Evolutionary conservation across 2,113 vertebrate genomes (phyloP), one percentile per base, ranked within the genome.

Genomic region (Leucopternis melanops): DNA sequence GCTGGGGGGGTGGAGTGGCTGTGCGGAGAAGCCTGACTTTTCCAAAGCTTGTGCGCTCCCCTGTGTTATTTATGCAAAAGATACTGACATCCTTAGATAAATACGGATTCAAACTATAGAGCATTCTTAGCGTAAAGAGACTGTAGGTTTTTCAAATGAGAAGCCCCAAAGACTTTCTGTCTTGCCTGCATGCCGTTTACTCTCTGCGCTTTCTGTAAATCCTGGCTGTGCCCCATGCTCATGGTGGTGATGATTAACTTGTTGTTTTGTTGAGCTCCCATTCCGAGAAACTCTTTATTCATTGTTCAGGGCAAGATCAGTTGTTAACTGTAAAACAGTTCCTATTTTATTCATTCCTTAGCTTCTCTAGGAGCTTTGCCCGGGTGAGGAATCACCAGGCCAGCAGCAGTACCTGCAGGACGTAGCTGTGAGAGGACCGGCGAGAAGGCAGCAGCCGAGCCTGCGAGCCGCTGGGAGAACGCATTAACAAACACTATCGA

Each of bases 121-220:
- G 10, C 8, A 22, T 81, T 74, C 57, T 75, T 90, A 59, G 38
- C 18, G 6, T 2, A 3, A 52, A 38, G 40, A 58, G 40, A 3
- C 36, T 52, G 49, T 36, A 22, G 1, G 8, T 6, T 40, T 94
- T 89, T 65, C 62, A 57, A 10, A 69, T 42, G 16, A 73, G 40
- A 71, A 73, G 25, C 27, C 50, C 23, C 5, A 25, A 79, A 72
- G 55, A 13, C 18, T 73, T 93, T 47, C 57, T n/a, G 9, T 66
- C 26, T 55, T 67, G 62, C 36, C n/a, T 38, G 20, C 17, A 4
- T 16, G 34, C 21, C 12, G 1, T 34, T 84, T 49, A 8, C 11
- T 10, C 20, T 16, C 49, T 25, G 19, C 0, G 0, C 72, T 16
- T 38, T 9, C 57, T 58, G 4, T 58, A 44, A 69, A 58, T 32